Percentiles rank a stretch among this genome's conserved stretches.
phyloP scores from a whole-genome alignment of 2,888 invertebrate genomes.

The Dicycla oo region DNA sequence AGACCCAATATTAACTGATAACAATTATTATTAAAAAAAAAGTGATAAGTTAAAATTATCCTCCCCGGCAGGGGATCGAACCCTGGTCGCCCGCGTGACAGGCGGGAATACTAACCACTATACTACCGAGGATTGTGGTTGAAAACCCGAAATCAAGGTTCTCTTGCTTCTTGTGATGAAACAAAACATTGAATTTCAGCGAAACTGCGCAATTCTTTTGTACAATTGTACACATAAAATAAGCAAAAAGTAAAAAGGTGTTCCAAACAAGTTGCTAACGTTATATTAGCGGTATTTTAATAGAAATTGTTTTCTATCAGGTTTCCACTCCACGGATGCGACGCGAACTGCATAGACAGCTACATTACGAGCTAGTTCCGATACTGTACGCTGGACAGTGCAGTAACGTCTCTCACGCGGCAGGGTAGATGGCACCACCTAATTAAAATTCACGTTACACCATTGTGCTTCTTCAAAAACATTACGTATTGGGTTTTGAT shows the following conservation, averaged over 20 bases:
- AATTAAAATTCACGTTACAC: no score
- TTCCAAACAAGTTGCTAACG: not conserved
- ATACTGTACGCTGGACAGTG: not conserved
- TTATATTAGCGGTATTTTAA: not conserved
- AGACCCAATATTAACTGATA: no score
- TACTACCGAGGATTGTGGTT: constrained; percentile 72
- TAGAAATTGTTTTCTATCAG: no score
- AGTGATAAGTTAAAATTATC: not conserved
- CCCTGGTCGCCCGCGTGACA: constrained; percentile 88
- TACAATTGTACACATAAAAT: not conserved
- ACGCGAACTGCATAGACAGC: not conserved
- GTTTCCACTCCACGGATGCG: not conserved
- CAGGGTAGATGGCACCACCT: no score
- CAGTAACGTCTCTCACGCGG: no score
- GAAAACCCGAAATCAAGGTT: not conserved
- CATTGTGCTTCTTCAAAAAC: no score
- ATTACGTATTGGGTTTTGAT: not conserved
- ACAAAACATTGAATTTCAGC: not conserved
- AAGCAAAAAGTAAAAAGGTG: not conserved
- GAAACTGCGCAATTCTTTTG: not conserved
- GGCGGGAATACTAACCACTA: constrained; percentile 91
- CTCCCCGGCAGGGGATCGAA: constrained; percentile 66
- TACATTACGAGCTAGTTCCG: not conserved
- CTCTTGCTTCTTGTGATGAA: rapidly evolving
- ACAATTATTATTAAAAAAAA: no score